A percentile compares a stretch with the other conserved stretches of the same genome.
phyloP scores from a whole-genome alignment of 2,888 invertebrate species.

The Troides aeacus region DNA sequence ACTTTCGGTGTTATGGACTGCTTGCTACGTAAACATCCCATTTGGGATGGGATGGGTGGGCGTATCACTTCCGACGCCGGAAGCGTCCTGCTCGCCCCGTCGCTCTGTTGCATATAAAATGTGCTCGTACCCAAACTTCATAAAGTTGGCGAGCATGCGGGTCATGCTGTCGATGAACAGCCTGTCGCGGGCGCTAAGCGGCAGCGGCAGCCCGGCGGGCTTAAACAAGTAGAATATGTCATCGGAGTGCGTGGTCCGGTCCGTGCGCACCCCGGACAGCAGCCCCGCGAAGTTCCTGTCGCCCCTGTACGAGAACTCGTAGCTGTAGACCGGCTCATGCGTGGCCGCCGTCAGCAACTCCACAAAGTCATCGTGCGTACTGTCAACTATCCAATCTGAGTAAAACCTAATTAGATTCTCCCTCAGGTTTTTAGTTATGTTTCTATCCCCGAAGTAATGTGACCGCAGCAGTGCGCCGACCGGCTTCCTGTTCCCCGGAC shows the following conservation, averaged over 20 bases:
- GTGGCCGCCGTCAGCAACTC: conserved; percentile 51
- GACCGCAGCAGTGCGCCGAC: conserved; percentile 53
- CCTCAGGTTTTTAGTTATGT: conserved; percentile 42
- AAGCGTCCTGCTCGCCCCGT: neutral
- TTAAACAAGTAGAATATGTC: conserved; percentile 71
- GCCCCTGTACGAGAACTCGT: conserved; percentile 64
- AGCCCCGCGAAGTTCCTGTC: conserved; percentile 58
- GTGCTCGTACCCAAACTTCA: conserved; percentile 57
- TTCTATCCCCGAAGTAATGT: conserved; percentile 55
- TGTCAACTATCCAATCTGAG: conserved; percentile 64
- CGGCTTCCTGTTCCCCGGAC: conserved; percentile 48
- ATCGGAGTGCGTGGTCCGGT: conserved; percentile 62
- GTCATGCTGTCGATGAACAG: conserved; percentile 57
- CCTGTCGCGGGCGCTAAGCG: conserved; percentile 46
- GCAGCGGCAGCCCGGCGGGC: conserved; percentile 53
- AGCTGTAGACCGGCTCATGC: conserved; percentile 57
- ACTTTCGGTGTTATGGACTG: no score
- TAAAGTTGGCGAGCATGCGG: conserved; percentile 65
- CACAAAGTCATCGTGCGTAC: conserved; percentile 53
- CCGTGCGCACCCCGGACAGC: conserved; percentile 43
- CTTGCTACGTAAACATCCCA: no score
- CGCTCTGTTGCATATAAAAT: neutral
- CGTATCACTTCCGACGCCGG: no score
- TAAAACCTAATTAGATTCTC: conserved; percentile 52
- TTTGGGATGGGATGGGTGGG: no score